Base-by-base conservation (phyloP, 2,888 invertebrate genomes). In the Scotopteryx bipunctaria region DNA sequence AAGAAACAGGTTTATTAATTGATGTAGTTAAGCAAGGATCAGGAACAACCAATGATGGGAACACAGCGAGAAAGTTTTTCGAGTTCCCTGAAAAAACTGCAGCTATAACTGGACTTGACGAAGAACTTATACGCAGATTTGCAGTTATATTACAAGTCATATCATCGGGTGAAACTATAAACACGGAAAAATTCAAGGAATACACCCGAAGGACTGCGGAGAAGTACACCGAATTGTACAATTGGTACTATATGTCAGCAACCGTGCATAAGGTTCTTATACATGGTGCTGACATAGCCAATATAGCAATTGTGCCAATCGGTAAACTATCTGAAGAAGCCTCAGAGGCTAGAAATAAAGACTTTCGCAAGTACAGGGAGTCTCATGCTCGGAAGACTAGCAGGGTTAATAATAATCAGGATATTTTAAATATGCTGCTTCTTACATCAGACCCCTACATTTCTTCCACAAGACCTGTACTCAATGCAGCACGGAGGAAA, bases 71-170 rank as follows among this genome's bases (percentile, higher is more conserved):
- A 31, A 38, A 11, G 9, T 59, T 51, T 21, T 21, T 21, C 49
- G 32, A 25, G 25, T 40, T 53, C 60, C 5, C 5, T 29, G n/a
- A 53, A 11, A 61, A 59, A 55, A 60, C 58, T 33, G 61, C 31
- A 9, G 19, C 11, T 8, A 19, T 31, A 3, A 41, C 41, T 6
- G 31, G 41, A 2, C 31, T 31, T 11, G 31, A 31, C 16, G 31
- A 31, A 41, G 31, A 41, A 6, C 13, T 41, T 0, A n/a, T 31
- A 9, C 19, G 19, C 8, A 31, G 31, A 31, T 31, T 41, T 41
- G 17, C 11, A 3, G 31, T 31, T 1, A 41, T 41, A 19, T 5
- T 41, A 19, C 31, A 41, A 31, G 13, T 13, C 16, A 41, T 41
- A 8, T 19, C 19, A 29, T 40, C 40, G 5, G n/a, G n/a, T n/a